phyloP scores from a whole-genome alignment of 2,113 vertebrate genomes.

The Strix uralensis region DNA sequence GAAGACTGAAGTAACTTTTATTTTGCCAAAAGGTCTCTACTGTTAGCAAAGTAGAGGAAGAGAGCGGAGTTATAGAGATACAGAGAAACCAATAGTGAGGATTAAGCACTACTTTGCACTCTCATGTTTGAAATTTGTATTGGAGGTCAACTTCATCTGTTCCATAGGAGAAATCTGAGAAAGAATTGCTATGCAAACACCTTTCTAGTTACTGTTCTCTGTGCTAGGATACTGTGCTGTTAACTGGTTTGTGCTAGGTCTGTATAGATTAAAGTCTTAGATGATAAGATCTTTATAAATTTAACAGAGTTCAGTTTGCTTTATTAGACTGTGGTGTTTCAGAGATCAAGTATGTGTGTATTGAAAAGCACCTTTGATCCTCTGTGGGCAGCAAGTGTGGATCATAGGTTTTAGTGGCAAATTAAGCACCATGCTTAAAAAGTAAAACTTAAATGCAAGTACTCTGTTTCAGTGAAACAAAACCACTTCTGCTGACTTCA shows the following conservation, averaged over 20 bases:
- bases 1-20: not conserved
- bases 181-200: slow-evolving; percentile 50
- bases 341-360: not conserved
- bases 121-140: not conserved
- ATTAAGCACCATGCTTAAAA: not conserved
- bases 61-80: not conserved
- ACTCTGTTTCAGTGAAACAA: not conserved
- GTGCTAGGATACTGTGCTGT: slow-evolving; percentile 9
- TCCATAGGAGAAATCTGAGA: not conserved
- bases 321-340: not conserved
- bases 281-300: not conserved
- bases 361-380: not conserved
- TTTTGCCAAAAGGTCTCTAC: not conserved
- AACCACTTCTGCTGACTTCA: not conserved
- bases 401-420: not conserved
- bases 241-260: not conserved
- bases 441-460: not conserved
- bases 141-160: not conserved
- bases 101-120: slow-evolving; percentile 33
- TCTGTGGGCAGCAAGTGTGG: not conserved
- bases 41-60: not conserved
- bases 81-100: not conserved
- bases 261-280: slow-evolving; percentile 2
- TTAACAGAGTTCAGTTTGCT: not conserved
- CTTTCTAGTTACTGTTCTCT: not conserved